phyloP scores from a whole-genome alignment of 2,888 invertebrate species.

The Acrobasis consociella region DNA sequence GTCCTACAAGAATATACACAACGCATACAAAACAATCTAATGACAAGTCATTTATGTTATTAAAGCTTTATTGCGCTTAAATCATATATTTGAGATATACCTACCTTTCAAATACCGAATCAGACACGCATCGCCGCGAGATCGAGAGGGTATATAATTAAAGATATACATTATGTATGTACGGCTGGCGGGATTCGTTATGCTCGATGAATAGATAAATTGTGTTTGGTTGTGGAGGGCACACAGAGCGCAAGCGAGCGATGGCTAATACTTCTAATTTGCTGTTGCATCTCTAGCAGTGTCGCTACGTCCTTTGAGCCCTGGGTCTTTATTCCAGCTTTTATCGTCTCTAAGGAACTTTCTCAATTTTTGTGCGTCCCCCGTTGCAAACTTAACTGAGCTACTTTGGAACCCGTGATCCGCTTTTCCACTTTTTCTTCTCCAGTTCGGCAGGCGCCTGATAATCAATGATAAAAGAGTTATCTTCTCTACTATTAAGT shows the following conservation, averaged over 20 bases:
- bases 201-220: constrained; percentile 46
- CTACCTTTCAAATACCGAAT: constrained; percentile 33
- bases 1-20: not conserved
- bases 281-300: no score
- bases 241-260: constrained; percentile 26
- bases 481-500: no score
- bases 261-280: no score
- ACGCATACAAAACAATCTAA: not conserved
- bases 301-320: no score
- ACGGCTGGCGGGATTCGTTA: constrained; percentile 38
- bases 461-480: no score
- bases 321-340: no score
- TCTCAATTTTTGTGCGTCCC: no score
- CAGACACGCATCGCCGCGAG: constrained; percentile 30
- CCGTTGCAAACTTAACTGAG: no score
- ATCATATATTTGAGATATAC: constrained; percentile 18
- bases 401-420: no score
- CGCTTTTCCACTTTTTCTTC: no score
- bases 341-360: no score
- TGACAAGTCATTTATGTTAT: not conserved
- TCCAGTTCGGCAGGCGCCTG: no score
- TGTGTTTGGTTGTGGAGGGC: constrained; percentile 29
- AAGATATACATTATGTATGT: constrained; percentile 31
- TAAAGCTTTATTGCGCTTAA: not conserved
- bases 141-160: constrained; percentile 28